Conservation (phyloP, 2,797 vertebrate genomes). For the Falco columbarius region DNA sequence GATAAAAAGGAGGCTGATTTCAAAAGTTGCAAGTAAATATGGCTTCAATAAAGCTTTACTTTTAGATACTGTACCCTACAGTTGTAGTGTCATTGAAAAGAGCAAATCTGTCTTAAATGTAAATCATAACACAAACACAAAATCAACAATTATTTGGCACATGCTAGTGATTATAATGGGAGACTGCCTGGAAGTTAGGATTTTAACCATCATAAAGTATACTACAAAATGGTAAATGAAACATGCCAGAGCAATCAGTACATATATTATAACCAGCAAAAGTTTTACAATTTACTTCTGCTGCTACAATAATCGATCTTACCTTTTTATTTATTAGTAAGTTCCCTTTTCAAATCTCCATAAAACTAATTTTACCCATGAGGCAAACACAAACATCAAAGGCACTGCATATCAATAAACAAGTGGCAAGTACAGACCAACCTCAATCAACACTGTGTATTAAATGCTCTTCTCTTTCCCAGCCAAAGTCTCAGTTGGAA, state of each 20-base stretch:
- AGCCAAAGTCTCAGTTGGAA: background rate
- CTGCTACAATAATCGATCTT: background rate
- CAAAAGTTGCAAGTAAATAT: fast-evolving
- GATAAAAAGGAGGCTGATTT: background rate
- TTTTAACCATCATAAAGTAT: background rate
- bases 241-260: background rate
- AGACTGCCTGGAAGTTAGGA: background rate
- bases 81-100: background rate
- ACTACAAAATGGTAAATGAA: background rate
- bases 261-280: no score
- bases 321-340: background rate
- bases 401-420: background rate
- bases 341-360: background rate
- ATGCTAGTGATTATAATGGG: background rate
- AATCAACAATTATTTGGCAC: background rate
- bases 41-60: background rate
- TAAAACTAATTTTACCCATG: background rate
- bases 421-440: background rate
- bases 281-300: background rate
- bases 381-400: background rate
- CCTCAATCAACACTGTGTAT: background rate
- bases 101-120: background rate
- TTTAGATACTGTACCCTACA: background rate
- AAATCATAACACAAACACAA: background rate
- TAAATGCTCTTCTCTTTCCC: background rate